A percentile compares a stretch with the other conserved stretches of the same genome.
These are phyloP conservation scores for Sander vitreus DNA, from an alignment of 2,113 vertebrate genomes.

Conservation along the genomic window DNA sequence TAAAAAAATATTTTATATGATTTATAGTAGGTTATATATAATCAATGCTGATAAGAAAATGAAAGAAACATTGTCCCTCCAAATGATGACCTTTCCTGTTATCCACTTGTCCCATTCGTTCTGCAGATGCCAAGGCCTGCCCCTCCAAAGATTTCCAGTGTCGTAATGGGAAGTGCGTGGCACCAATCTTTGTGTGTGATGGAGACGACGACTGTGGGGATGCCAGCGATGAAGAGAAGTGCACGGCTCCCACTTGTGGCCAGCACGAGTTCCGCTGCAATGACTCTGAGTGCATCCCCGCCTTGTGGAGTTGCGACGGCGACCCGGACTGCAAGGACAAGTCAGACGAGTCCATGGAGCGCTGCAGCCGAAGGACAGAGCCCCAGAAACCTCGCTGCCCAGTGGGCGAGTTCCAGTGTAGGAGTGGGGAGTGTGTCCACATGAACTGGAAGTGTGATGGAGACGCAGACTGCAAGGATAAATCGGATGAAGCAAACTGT, in stretches of 20 bases:
- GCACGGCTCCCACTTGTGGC: constrained; percentile 88
- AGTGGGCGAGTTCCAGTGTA: constrained; percentile 90
- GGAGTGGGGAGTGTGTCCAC: constrained; percentile 93
- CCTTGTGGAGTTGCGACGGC: constrained; percentile 94
- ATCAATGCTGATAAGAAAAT: background rate
- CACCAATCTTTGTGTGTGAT: constrained; percentile 91
- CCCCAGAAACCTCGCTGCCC: constrained; percentile 86
- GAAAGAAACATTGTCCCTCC: background rate
- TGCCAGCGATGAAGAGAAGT: constrained; percentile 92
- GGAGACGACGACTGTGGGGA: constrained; percentile 94
- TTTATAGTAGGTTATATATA: background rate
- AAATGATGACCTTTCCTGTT: background rate
- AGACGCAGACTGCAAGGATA: constrained; percentile 97
- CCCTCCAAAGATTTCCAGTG: constrained; percentile 93
- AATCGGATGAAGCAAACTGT: constrained; percentile 94
- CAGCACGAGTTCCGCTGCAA: constrained; percentile 95
- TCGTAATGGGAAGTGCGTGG: constrained; percentile 91
- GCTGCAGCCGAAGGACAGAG: constrained; percentile 87
- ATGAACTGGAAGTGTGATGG: constrained; percentile 97
- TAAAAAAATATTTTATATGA: too few relatives aligned
- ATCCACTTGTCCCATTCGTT: background rate
- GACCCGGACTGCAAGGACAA: constrained; percentile 94
- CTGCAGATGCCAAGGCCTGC: constrained; percentile 86
- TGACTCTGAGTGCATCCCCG: constrained; percentile 91
- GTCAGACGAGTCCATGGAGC: constrained; percentile 90